Percentiles rank a stretch among this genome's conserved stretches.
Evolutionary conservation across 1,140 invertebrate species (phyloP).

Genomic region (Cydia splendana): DNA sequence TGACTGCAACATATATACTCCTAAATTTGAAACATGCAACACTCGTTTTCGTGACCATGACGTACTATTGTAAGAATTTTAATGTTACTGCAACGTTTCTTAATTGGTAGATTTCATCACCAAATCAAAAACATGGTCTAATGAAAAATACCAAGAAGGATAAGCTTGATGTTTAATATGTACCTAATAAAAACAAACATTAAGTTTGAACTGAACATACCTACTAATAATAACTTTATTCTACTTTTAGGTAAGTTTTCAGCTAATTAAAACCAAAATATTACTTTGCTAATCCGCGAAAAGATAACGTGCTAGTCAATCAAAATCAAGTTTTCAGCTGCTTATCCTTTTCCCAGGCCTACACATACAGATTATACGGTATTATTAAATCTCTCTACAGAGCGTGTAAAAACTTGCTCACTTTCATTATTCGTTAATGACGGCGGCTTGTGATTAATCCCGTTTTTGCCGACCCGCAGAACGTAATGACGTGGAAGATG

Average conservation of each 20-base stretch:
- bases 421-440: conserved; percentile 13
- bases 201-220: too few species aligned
- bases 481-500: conserved; percentile 16
- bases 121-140: too few species aligned
- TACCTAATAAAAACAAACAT: background rate
- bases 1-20: too few species aligned
- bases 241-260: background rate
- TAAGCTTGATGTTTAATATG: background rate
- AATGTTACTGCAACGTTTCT: too few species aligned
- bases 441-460: conserved; percentile 7
- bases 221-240: too few species aligned
- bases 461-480: conserved; percentile 14
- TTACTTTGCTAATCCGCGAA: too few species aligned
- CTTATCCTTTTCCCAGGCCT: background rate
- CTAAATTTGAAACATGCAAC: background rate
- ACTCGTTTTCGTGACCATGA: too few species aligned
- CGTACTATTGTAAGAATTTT: too few species aligned
- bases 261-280: too few species aligned
- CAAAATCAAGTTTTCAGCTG: background rate
- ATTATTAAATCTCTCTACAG: background rate
- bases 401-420: conserved; percentile 4
- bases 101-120: too few species aligned
- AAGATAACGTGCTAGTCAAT: too few species aligned
- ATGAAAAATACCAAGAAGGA: too few species aligned
- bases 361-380: background rate